These are phyloP conservation scores for Nixonia krombeini DNA, from an alignment of 1,140 invertebrate genomes.

Conservation along the genomic window DNA sequence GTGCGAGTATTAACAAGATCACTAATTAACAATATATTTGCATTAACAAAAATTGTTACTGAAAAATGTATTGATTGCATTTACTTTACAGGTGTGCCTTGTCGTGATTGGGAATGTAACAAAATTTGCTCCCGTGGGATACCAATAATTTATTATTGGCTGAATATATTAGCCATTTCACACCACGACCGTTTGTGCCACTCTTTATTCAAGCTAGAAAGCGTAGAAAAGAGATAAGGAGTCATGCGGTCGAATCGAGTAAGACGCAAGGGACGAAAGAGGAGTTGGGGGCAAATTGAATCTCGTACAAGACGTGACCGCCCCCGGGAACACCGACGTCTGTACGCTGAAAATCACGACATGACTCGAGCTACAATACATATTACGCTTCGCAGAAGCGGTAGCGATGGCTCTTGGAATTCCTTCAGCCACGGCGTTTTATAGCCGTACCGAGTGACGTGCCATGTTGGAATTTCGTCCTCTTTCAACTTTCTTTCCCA, in stretches of 20 bases:
- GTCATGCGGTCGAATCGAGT: slow-evolving; percentile 25
- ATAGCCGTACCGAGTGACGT: slow-evolving; percentile 44
- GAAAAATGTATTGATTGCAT: too few relatives aligned
- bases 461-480: slow-evolving; percentile 42
- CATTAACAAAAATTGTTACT: too few relatives aligned
- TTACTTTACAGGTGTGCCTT: too few relatives aligned
- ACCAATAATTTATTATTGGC: too few relatives aligned
- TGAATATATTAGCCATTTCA: too few relatives aligned
- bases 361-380: slow-evolving; percentile 63
- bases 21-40: too few relatives aligned
- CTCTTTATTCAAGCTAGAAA: background rate
- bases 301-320: slow-evolving; percentile 69
- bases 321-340: slow-evolving; percentile 62
- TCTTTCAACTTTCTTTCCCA: slow-evolving; percentile 39
- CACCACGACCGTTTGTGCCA: background rate
- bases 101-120: too few relatives aligned
- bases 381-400: slow-evolving; percentile 57
- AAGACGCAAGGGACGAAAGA: background rate
- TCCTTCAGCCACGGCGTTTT: slow-evolving; percentile 42
- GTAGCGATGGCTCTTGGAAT: slow-evolving; percentile 44
- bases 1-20: too few relatives aligned
- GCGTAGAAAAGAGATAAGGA: slow-evolving; percentile 29
- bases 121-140: too few relatives aligned
- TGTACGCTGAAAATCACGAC: slow-evolving; percentile 68
- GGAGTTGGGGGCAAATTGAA: slow-evolving; percentile 61